Evolutionary conservation across 2,113 vertebrate species (phyloP).

Genomic region (Coregonus clupeaformis): DNA sequence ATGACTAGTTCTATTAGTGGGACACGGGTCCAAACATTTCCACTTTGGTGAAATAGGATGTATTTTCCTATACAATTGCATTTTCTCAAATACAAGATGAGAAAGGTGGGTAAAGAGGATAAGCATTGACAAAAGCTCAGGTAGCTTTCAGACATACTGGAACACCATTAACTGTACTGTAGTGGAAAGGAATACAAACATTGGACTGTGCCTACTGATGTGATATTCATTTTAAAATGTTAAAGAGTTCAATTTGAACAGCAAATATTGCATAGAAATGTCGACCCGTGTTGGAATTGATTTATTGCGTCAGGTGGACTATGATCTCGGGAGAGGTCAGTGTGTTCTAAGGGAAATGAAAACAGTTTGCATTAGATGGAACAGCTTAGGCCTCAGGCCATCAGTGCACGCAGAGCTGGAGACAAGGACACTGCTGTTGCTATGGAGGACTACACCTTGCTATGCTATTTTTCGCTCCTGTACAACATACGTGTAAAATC

Average conservation of each 20-base stretch:
- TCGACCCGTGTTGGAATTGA: conserved; percentile 62
- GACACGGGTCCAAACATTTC: not conserved
- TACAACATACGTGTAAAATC: not conserved
- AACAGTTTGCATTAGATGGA: conserved; percentile 58
- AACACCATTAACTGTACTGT: not conserved
- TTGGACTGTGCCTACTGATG: conserved; percentile 17
- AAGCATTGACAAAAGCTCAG: not conserved
- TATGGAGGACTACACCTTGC: conserved; percentile 1
- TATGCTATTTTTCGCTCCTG: not conserved
- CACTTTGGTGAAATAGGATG: no score
- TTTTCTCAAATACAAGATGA: not conserved
- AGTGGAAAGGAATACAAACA: not conserved
- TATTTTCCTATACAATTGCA: no score
- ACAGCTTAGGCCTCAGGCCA: conserved; percentile 54
- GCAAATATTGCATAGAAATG: conserved; percentile 64
- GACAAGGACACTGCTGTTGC: conserved; percentile 16
- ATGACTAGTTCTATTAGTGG: not conserved
- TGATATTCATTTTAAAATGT: conserved; percentile 68
- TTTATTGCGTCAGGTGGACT: conserved; percentile 64
- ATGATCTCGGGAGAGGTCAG: conserved; percentile 57
- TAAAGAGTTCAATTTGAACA: conserved; percentile 66
- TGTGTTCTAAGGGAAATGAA: conserved; percentile 61
- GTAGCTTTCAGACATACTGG: not conserved
- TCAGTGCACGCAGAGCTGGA: conserved; percentile 15
- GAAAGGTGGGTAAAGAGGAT: not conserved